A percentile compares a stretch with the other conserved stretches of the same genome.
Evolutionary conservation across 92 coral and sea anemone species (phyloP).

Genomic region (Muricea muricata): DNA sequence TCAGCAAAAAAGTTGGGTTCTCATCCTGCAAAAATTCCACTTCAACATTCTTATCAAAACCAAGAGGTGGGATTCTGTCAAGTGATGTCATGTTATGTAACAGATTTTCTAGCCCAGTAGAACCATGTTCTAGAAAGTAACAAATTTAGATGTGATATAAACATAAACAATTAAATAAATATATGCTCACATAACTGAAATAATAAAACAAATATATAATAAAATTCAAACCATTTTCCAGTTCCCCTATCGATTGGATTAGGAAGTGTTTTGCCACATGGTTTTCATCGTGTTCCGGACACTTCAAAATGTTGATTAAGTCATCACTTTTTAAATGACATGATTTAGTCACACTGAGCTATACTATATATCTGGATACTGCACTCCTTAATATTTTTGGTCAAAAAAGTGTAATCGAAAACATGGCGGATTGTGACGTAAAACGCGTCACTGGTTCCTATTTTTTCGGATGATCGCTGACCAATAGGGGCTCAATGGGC

Average conservation of each 20-base stretch:
- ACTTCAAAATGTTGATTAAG: not conserved
- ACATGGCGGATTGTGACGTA: no score
- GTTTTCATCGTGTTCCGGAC: slow-evolving; percentile 22
- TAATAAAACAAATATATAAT: no score
- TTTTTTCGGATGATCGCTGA: no score
- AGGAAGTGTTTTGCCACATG: slow-evolving; percentile 29
- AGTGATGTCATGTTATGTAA: slow-evolving; percentile 35
- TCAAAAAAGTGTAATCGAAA: no score
- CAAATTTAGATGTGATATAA: not conserved
- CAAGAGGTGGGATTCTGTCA: slow-evolving; percentile 31
- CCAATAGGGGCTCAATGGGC: no score
- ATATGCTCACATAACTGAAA: not conserved
- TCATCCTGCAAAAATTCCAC: not conserved
- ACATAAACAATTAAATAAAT: not conserved
- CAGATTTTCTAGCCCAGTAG: slow-evolving; percentile 29
- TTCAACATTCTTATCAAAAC: slow-evolving; percentile 21
- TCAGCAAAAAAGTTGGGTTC: slow-evolving; percentile 4
- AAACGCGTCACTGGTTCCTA: no score
- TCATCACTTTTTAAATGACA: slow-evolving; percentile 50
- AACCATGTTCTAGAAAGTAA: slow-evolving; percentile 28
- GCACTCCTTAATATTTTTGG: no score
- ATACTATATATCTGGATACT: no score
- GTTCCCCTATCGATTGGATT: slow-evolving; percentile 21
- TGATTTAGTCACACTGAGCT: no score
- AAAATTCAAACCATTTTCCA: slow-evolving; percentile 35